Evolutionary conservation across 2,113 vertebrate species (phyloP), one percentile per base, ranked within the genome.

Genomic region (Clarias magur): DNA sequence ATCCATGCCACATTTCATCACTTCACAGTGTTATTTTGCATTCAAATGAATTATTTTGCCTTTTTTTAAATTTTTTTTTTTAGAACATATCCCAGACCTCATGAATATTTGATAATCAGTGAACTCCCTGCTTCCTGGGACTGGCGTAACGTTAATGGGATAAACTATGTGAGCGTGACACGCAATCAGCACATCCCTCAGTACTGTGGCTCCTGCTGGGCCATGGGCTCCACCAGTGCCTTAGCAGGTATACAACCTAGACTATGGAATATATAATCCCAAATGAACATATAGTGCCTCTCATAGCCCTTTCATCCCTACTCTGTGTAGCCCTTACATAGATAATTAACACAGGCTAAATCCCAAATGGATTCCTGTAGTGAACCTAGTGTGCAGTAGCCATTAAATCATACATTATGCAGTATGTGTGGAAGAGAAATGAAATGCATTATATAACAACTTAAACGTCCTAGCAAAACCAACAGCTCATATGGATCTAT

Each of bases 141-240:
- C 90, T 97, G 96, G 96, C 88, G 96, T 13, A 95, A 94, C 7
- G 88, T 96, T 13, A 30, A 94, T 0, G 96, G 96, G 0, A 83
- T 92, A 68, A 97, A 97, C 60, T 97, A 94, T 0, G 95, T 85
- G 84, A 97, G 96, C 65, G 76, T 94, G 89, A 97, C 96, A 0
- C 93, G 96, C 7, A 97, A 97, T 92, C 96, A 97, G 90, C 96
- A 97, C 92, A 97, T 97, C 91, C 96, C 96, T 0, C 96, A 96
- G 91, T 97, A 97, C 94, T 97, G 96, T 12, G 96, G 96, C 4
- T 97, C 96, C 80, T 97, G 96, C 92, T 97, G 96, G 96, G 96
- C 96, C 4, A 96, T 97, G 25, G 96, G 95, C 59, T 95, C 94
- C 91, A 97, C 96, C 91, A 97, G 96, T 0, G 96, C 96, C 0